Evolutionary conservation across 2,113 vertebrate species (phyloP).

Genomic region (Glaucidium brasilianum): DNA sequence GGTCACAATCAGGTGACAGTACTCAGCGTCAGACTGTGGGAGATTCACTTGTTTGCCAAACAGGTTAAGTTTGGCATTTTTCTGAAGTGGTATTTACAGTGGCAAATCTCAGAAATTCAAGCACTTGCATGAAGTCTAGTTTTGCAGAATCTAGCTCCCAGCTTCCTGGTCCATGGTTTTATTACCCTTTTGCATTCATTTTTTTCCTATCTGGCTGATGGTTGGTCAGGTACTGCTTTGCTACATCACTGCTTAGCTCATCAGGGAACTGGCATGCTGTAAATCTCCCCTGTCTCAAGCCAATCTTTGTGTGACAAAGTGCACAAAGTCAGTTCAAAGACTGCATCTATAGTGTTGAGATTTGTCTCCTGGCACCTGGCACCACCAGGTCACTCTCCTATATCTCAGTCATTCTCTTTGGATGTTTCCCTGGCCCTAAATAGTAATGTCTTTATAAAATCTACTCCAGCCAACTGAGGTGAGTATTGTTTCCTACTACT

Average conservation of each 20-base stretch:
- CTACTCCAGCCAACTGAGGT: not conserved
- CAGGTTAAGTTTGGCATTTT: not conserved
- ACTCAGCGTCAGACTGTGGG: not conserved
- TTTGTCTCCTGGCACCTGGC: not conserved
- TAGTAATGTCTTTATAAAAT: not conserved
- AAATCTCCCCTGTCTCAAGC: not conserved
- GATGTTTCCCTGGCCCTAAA: not conserved
- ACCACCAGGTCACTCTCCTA: not conserved
- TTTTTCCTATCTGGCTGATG: not conserved
- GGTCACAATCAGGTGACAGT: not conserved
- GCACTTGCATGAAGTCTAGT: not conserved
- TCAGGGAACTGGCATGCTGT: not conserved
- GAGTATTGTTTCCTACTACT: not conserved
- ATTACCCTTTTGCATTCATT: not conserved
- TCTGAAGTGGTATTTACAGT: not conserved
- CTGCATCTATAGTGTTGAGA: not conserved
- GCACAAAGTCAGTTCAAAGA: not conserved
- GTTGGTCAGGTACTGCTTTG: not conserved
- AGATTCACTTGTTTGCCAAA: not conserved
- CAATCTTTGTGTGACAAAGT: not conserved
- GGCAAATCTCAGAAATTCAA: not conserved
- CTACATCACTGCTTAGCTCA: not conserved
- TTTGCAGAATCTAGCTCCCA: not conserved
- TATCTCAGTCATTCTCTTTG: not conserved
- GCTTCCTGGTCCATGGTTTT: not conserved